These are phyloP conservation scores for Bagarius yarrelli DNA, from an alignment of 2,113 vertebrate species.

Conservation along the genomic window DNA sequence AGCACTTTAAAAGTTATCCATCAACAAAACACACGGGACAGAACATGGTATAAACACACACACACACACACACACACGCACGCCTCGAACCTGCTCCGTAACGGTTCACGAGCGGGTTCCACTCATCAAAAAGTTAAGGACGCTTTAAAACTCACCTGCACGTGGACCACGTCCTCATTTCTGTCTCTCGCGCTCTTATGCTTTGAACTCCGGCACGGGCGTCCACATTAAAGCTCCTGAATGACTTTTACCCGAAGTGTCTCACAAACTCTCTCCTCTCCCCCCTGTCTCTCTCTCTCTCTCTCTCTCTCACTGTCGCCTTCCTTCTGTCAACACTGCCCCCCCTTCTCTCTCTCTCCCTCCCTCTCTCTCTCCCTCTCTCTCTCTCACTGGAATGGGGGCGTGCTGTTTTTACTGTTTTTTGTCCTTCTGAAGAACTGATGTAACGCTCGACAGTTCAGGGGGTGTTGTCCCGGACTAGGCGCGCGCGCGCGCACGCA, in stretches of 20 bases:
- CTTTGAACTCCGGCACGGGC: background rate
- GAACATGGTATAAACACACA: background rate
- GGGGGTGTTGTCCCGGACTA: constrained; percentile 35
- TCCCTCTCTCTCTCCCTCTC: constrained; percentile 11
- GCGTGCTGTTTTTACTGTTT: constrained; percentile 51
- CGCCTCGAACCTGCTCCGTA: too few relatives aligned
- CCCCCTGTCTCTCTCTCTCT: constrained; percentile 39
- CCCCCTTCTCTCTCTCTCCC: background rate
- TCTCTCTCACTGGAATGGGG: background rate
- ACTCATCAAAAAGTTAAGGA: background rate
- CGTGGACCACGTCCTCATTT: constrained; percentile 40
- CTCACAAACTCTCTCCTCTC: constrained; percentile 23
- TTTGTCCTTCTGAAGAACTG: constrained; percentile 64
- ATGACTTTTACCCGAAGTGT: constrained; percentile 11
- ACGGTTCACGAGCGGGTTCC: background rate
- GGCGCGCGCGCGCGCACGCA: constrained; percentile 7
- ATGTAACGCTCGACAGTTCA: constrained; percentile 61
- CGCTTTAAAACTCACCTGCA: constrained; percentile 43
- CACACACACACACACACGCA: background rate
- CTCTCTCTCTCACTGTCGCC: constrained; percentile 57
- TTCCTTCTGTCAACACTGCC: constrained; percentile 46
- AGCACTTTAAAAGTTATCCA: too few relatives aligned
- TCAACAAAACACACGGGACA: too few relatives aligned
- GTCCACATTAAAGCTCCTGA: constrained; percentile 19
- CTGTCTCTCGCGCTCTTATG: background rate